Base-by-base conservation (phyloP, 2,888 invertebrate genomes). In the Ichneumon xanthorius region DNA sequence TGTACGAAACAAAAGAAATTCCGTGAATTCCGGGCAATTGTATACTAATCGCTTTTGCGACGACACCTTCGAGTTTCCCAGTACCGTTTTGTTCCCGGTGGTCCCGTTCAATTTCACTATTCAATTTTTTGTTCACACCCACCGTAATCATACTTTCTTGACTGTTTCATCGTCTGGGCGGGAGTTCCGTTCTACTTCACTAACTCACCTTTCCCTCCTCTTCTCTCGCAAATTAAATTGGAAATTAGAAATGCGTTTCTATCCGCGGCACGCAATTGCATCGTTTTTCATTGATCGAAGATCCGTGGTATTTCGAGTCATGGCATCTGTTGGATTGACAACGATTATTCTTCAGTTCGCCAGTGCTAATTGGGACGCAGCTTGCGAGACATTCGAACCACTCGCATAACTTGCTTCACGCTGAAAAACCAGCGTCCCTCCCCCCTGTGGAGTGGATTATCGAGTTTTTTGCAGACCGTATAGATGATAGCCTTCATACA, bases 1-100 rank as follows among this genome's bases (percentile, higher is more conserved):
- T 63, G 26, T 30, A 78, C 53, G 71, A 72, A 85, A 83, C 79
- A 82, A 85, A 79, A 82, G 87, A 80, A 81, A 86, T 87, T 86
- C 84, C 79, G 40, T 45, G 72, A 79, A 82, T 80, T 81, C 86
- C 63, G 61, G 72, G 70, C 75, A 85, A 87, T 87, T 84, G 87
- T 84, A 73, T 86, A 82, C 85, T 85, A 84, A 87, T 87, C 85
- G 80, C 77, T 87, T 79, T 68, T 82, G 58, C 80, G 68, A 75
- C 79, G 80, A 75, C 65, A 78, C 67, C 80, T 48, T 70, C 73
- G 73, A 80, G 76, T 79, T 82, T 81, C 58, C 79, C 19, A 19
- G 53, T 70, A 70, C 63, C 71, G 73, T 82, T 87, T 84, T 73
- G 68, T 80, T 80, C 82, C 63, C 82, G 26, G 53, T 33, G 78